These are phyloP conservation scores for Pollenia angustigena DNA, from an alignment of 2,888 invertebrate genomes.

Conservation along the genomic window DNA sequence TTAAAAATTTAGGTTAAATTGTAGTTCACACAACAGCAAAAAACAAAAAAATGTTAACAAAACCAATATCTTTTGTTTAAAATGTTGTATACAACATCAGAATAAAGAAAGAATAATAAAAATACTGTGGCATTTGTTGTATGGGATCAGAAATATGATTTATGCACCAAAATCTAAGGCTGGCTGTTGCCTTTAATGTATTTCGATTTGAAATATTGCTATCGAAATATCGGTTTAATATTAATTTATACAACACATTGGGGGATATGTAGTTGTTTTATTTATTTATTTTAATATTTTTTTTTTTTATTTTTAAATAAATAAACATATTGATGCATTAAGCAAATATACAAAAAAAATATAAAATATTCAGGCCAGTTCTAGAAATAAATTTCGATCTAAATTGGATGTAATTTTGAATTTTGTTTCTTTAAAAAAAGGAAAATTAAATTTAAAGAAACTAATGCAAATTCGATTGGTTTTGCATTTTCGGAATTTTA, in stretches of 20 bases:
- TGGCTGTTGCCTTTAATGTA: background rate
- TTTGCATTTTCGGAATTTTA: too few species aligned
- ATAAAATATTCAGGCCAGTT: too few species aligned
- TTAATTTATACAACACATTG: background rate
- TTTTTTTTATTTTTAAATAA: conserved; percentile 20
- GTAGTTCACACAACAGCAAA: background rate
- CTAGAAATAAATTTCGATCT: too few species aligned
- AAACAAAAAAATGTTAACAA: background rate
- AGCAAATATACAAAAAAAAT: background rate
- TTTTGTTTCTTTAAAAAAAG: too few species aligned
- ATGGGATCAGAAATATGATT: conserved; percentile 4
- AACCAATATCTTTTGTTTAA: conserved; percentile 3
- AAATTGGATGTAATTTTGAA: too few species aligned
- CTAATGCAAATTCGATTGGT: too few species aligned
- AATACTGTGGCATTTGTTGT: background rate
- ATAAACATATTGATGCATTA: background rate
- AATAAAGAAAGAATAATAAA: background rate
- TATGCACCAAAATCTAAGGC: background rate
- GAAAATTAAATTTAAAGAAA: too few species aligned
- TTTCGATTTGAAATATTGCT: conserved; percentile 18
- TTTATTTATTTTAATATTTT: background rate
- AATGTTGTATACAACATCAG: background rate
- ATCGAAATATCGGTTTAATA: conserved; percentile 17
- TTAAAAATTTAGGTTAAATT: conserved; percentile 63
- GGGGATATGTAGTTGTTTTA: too few species aligned